phyloP scores from a whole-genome alignment of 2,113 vertebrate species.

The Pluvialis apricaria region DNA sequence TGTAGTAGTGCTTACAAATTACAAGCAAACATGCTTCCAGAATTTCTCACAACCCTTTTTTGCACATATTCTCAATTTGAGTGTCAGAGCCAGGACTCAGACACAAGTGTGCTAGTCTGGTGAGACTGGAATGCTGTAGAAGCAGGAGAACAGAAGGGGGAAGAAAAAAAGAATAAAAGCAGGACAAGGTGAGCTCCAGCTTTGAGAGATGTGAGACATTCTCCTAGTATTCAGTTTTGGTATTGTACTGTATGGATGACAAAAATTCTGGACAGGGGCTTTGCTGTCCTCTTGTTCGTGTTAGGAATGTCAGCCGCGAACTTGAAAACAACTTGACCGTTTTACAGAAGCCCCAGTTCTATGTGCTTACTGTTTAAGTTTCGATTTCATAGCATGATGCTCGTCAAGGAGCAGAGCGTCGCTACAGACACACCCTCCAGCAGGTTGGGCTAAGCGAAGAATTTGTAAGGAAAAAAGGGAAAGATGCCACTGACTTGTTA shows the following conservation, averaged over 20 bases:
- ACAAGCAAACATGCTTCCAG: neutral
- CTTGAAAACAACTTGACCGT: neutral
- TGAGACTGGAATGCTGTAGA: neutral
- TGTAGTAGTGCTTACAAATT: neutral
- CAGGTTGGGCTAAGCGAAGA: constrained; percentile 83
- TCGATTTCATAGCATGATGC: constrained; percentile 72
- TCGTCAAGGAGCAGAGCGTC: constrained; percentile 78
- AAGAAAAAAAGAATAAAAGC: neutral
- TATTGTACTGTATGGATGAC: neutral
- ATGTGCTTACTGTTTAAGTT: neutral
- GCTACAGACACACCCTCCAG: constrained; percentile 78
- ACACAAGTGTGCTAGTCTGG: neutral
- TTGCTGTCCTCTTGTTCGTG: neutral
- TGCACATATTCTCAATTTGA: neutral
- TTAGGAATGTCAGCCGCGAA: neutral
- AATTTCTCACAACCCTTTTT: neutral
- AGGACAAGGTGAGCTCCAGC: neutral
- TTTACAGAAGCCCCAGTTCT: neutral
- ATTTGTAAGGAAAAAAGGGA: constrained; percentile 82
- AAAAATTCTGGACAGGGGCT: neutral
- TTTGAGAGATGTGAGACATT: neutral
- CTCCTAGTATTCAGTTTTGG: neutral
- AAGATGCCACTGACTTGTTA: neutral
- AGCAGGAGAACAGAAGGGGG: neutral
- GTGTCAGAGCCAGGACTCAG: neutral